Base-by-base conservation (phyloP, 2,797 vertebrate genomes). In the Jordanella pulchra region DNA sequence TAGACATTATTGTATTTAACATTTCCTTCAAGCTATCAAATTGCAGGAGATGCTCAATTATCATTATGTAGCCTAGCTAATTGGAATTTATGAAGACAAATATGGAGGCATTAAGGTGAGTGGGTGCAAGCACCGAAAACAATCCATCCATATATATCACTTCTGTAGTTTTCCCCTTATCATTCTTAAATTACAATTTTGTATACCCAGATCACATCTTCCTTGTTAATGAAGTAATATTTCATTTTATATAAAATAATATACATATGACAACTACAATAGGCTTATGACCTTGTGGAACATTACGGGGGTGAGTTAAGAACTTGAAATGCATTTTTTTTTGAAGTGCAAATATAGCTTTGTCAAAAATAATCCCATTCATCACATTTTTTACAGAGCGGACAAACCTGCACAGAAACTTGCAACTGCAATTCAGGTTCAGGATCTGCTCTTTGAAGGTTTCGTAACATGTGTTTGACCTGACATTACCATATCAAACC, bases 21-120 rank as follows among this genome's bases (percentile, higher is more conserved):
- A 21, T 23, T 45, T 56, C 35, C 27, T 44, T 56, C 42, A 28
- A 69, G 39, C 25, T 18, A 55, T 51, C 10, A 27, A 25, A 55
- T 56, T 56, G 4, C 42, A 30, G 42, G 42, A 45, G 35, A 45
- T 21, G 53, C 12, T 56, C 39, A 56, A 56, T 69, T 45, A 44
- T 27, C 23, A 21, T 28, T n/a, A 69, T 56, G 2, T 5, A 27
- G 39, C 44, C 27, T 25, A 30, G 21, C n/a, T 55, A 42, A 68
- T 55, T 55, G 32, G 51, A 39, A 30, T 69, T 69, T 44, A 69
- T 69, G 10, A 44, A 69, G 67, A 45, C 12, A 56, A 44, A 21
- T 69, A 28, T 69, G 39, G 45, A 13, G 13, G 28, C 67, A 30
- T 69, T 50, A 56, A 48, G n/a, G 18, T 50, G 56, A 70, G 51